Conservation (phyloP, 2,113 vertebrate genomes). For the Dermatemys mawii region DNA sequence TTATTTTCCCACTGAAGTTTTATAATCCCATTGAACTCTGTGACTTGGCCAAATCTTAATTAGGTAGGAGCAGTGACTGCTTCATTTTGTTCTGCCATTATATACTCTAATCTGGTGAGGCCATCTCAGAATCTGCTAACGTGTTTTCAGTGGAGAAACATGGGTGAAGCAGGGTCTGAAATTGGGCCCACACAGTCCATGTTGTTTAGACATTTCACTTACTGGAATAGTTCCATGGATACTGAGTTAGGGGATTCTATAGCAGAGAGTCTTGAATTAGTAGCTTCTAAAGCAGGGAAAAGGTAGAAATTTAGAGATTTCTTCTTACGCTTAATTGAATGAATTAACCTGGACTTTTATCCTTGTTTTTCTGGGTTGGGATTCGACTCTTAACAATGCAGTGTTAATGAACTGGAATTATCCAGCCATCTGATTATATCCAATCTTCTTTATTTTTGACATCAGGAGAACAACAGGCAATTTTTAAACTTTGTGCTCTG, state of each 20-base stretch:
- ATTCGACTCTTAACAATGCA: neutral
- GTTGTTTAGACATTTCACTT: neutral
- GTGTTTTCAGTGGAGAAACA: slow-evolving; percentile 5
- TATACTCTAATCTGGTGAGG: neutral
- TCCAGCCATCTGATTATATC: neutral
- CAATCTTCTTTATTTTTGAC: neutral
- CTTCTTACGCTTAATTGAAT: neutral
- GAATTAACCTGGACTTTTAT: neutral
- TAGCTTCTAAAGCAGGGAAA: neutral
- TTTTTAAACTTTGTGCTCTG: neutral
- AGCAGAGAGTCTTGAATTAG: neutral
- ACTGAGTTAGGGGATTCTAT: neutral
- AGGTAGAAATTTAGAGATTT: neutral
- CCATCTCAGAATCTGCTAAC: neutral
- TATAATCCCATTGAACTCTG: neutral
- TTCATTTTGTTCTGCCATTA: neutral
- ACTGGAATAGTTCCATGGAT: neutral
- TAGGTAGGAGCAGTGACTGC: neutral
- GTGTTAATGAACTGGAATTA: neutral
- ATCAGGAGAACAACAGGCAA: neutral
- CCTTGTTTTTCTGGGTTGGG: neutral
- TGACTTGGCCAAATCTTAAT: neutral
- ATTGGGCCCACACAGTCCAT: neutral
- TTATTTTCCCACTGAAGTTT: neutral
- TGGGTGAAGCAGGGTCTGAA: neutral